A percentile compares a stretch with the other conserved stretches of the same genome.
These are phyloP conservation scores for Platypus cylindrus DNA, from an alignment of 2,888 invertebrate genomes.

Conservation along the genomic window DNA sequence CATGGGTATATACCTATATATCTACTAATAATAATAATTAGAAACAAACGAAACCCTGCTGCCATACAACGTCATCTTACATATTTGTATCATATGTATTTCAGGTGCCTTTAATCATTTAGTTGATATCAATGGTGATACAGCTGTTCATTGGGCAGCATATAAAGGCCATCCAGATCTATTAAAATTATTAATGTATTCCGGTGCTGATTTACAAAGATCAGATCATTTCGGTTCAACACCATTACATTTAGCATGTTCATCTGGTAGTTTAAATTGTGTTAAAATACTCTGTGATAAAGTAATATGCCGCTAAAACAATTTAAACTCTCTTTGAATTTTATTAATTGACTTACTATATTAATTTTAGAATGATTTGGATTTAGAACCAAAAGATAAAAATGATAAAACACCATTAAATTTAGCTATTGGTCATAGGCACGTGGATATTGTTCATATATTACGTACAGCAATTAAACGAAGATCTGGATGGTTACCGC, in stretches of 20 bases:
- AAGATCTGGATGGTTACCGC: slow-evolving; percentile 75
- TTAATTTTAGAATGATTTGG: slow-evolving; percentile 59
- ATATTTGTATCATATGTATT: not conserved
- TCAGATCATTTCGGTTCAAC: slow-evolving; percentile 89
- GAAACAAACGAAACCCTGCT: not conserved
- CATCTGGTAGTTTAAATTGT: slow-evolving; percentile 77
- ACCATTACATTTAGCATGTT: slow-evolving; percentile 77
- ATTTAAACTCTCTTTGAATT: too few species aligned
- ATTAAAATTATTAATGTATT: slow-evolving; percentile 77
- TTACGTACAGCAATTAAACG: slow-evolving; percentile 72
- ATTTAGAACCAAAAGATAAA: slow-evolving; percentile 76
- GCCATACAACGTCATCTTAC: too few species aligned
- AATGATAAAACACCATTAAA: slow-evolving; percentile 86
- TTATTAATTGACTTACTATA: not conserved
- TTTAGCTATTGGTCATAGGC: slow-evolving; percentile 78
- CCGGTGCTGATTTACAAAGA: slow-evolving; percentile 79
- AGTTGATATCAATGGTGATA: slow-evolving; percentile 86
- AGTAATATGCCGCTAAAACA: slow-evolving; percentile 34
- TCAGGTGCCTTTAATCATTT: slow-evolving; percentile 68
- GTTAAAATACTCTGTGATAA: slow-evolving; percentile 82
- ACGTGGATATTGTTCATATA: slow-evolving; percentile 70
- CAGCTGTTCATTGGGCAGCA: slow-evolving; percentile 87
- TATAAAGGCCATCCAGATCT: slow-evolving; percentile 86
- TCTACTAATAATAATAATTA: not conserved
- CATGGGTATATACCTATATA: slow-evolving; percentile 12